These are phyloP conservation scores for Tauraco hartlaubi DNA, from an alignment of 2,797 vertebrate species.

Conservation along the genomic window DNA sequence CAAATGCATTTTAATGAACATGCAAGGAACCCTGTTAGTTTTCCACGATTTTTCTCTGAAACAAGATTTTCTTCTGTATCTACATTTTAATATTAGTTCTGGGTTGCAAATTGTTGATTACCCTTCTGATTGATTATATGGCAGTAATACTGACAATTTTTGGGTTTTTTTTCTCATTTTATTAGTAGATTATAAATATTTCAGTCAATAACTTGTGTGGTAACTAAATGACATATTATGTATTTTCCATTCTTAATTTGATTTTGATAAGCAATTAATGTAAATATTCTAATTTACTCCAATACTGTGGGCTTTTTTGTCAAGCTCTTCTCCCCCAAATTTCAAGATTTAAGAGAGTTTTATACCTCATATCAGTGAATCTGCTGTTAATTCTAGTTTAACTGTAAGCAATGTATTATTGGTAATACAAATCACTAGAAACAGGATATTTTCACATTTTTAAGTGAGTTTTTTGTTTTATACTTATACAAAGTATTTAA, in stretches of 20 bases:
- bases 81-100: neutral
- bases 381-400: neutral
- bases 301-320: neutral
- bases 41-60: neutral
- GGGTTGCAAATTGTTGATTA: neutral
- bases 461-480: neutral
- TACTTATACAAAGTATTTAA: neutral
- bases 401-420: neutral
- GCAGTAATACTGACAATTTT: neutral
- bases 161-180: neutral
- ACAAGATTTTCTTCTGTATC: neutral
- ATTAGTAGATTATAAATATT: neutral
- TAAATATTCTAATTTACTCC: neutral
- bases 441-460: neutral
- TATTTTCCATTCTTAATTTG: neutral
- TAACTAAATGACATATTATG: neutral
- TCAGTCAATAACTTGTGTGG: neutral
- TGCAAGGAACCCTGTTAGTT: neutral
- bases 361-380: neutral
- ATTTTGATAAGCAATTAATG: neutral
- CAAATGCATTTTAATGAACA: neutral
- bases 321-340: rapidly evolving
- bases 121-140: neutral
- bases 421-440: neutral
- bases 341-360: neutral